These are phyloP conservation scores for Rhamphomyia laevipes DNA, from an alignment of 2,888 invertebrate species.

Conservation along the genomic window DNA sequence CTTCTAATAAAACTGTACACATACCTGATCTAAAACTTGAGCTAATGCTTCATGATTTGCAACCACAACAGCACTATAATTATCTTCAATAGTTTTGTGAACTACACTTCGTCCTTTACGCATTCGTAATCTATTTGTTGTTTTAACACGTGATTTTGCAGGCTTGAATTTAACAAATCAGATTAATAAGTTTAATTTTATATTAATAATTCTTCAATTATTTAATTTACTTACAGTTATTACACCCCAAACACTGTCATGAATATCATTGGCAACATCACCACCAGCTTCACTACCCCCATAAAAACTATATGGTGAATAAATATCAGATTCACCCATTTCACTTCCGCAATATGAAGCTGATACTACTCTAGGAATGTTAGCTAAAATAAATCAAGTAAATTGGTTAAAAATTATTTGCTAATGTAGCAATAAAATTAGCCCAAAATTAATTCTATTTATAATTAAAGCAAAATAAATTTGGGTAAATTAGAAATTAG, in stretches of 20 bases:
- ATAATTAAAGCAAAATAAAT: no score
- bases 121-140: constrained; percentile 55
- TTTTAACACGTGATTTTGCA: constrained; percentile 31
- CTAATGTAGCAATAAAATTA: background rate
- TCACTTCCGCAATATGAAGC: constrained; percentile 75
- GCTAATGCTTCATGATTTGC: constrained; percentile 84
- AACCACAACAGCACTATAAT: constrained; percentile 79
- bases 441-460: no score
- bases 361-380: constrained; percentile 48
- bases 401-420: background rate
- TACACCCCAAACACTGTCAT: constrained; percentile 36
- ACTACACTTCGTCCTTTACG: constrained; percentile 72
- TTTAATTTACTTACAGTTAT: constrained; percentile 24
- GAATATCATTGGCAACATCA: constrained; percentile 35
- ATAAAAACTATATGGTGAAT: constrained; percentile 68
- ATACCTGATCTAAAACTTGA: constrained; percentile 77
- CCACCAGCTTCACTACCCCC: constrained; percentile 45
- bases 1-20: no score
- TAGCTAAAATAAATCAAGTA: constrained; percentile 21
- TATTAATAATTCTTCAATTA: background rate
- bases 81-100: constrained; percentile 76
- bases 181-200: no score
- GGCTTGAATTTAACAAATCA: constrained; percentile 17
- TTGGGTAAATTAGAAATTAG: no score
- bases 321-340: constrained; percentile 69